Base-by-base conservation (phyloP, 2,888 invertebrate genomes). In the Dyspetes luteomarginatus region DNA sequence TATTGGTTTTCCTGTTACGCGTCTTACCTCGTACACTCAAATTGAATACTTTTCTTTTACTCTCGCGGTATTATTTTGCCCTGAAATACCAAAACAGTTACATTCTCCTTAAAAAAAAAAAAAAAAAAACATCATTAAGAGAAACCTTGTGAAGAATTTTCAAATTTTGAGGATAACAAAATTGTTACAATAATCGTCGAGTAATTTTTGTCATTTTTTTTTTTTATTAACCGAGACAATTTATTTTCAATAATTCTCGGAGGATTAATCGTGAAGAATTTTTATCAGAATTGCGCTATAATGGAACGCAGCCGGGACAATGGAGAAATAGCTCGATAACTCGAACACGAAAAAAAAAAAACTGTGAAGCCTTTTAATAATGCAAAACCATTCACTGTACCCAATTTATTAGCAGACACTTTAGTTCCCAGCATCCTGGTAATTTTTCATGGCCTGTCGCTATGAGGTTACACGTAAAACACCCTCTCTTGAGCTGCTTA, bases 1-100 rank as follows among this genome's bases (percentile, higher is more conserved):
- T 90, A 89, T 90, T 91, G 88, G 89, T 90, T 91, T 91, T 90
- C 90, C 89, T 87, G 85, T 87, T 86, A 86, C 87, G 86, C 87
- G 87, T 89, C 89, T 90, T 89, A 87, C 86, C 88, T 81, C 84
- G 82, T 85, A 85, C 86, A 84, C 84, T 85, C 81, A 86, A 90
- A 90, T 90, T 90, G 88, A 88, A 91, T 89, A 84, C 82, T 84
- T 85, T 84, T 83, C 79, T 72, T 75, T 78, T 67, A 55, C 78
- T 52, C 15, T 50, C 56, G 69, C 50, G 73, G 58, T 77, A 76
- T 69, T 76, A 77, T 77, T 65, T 17, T 45, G 28, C 43, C 68
- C 36, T 45, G 28, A 24, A 73, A 56, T 28, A 65, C 48, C 30
- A 15, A 76, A 15, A n/a, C n/a, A n/a, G n/a, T n/a, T n/a, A 28